Percentiles rank a stretch among this genome's conserved stretches.
phyloP scores from a whole-genome alignment of 2,888 invertebrate species.

The Drosophila villosipedis region DNA sequence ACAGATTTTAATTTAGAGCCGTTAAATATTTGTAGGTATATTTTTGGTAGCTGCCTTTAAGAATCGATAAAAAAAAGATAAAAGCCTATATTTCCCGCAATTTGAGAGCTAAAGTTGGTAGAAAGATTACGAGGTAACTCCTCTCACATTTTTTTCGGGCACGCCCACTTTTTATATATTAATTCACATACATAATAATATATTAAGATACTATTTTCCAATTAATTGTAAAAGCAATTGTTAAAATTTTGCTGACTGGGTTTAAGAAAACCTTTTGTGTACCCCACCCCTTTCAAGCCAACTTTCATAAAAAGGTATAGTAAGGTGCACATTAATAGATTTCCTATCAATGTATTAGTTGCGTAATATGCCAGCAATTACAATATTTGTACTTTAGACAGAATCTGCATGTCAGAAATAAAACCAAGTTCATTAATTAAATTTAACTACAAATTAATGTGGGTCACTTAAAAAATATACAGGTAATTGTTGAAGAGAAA shows the following conservation, averaged over 20 bases:
- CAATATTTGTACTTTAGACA: not conserved
- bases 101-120: not conserved
- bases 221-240: not conserved
- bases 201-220: not conserved
- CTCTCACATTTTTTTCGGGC: no score
- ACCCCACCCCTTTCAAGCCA: not conserved
- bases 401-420: not conserved
- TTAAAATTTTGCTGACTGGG: not conserved
- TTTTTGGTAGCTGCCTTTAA: not conserved
- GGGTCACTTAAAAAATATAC: slow-evolving; percentile 53
- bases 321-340: not conserved
- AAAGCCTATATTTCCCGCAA: not conserved
- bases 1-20: no score
- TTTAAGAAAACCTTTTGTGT: not conserved
- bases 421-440: slow-evolving; percentile 28
- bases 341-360: not conserved
- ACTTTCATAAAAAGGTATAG: not conserved
- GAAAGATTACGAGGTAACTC: no score
- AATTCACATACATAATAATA: not conserved
- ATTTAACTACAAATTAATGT: slow-evolving; percentile 34
- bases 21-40: not conserved
- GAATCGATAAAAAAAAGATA: not conserved
- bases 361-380: not conserved
- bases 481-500: slow-evolving; percentile 39
- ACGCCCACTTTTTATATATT: not conserved